Base-by-base conservation (phyloP, 2,888 invertebrate species). In the Lamproptera curius region DNA sequence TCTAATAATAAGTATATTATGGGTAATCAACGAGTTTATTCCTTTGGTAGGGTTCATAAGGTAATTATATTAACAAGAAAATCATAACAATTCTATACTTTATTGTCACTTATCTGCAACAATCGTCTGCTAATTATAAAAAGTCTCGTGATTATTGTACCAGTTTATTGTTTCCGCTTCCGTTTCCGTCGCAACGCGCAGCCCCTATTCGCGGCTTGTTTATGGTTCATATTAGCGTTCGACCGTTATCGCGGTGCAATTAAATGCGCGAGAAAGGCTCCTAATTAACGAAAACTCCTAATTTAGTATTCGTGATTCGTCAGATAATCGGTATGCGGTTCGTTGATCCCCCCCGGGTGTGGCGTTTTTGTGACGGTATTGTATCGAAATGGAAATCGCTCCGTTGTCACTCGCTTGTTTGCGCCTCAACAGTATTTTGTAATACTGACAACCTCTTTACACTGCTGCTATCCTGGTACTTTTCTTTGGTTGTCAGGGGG, bases 331-430 rank as follows among this genome's bases (percentile, higher is more conserved):
- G 20, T 9, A 14, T 8, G 13, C 11, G 26, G 49, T 33, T 15
- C 49, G 31, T 49, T 44, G 49, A 26, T 44, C 44, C 44, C 49
- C 43, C 5, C 9, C 20, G 45, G 43, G 40, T 44, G 44, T 43
- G 48, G 23, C 43, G n/a, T 17, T 33, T 17, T 15, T 40, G 1
- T 44, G 44, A 40, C 43, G 17, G 49, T 40, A 44, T 36, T 20
- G 31, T 36, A 40, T 38, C 33, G 42, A 48, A 48, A 38, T 48
- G 31, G 46, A 36, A 46, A 46, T 39, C 31, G 4, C 2, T 6
- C 11, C 1, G 1, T 9, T 11, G 1, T 13, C 13, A 13, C 11
- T n/a, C 11, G 31, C 31, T 13, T 31, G 31, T 9, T 31, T 11
- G 4, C 11, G 4, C 2, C 11, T 31, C 13, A 3, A 20, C 20